phyloP scores from a whole-genome alignment of 1,140 invertebrate genomes.

The Aphidius gifuensis region DNA sequence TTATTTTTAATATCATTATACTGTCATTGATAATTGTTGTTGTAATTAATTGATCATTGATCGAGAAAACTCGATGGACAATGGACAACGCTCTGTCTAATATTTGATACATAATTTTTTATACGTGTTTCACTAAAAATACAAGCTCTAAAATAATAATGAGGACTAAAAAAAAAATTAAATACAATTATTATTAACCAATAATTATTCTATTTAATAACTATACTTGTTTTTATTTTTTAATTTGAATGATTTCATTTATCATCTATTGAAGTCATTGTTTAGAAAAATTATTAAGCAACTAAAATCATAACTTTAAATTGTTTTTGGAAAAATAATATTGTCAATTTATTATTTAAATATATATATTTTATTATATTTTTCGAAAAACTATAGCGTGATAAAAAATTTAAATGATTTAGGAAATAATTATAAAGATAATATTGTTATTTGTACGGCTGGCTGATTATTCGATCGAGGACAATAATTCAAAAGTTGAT shows the following conservation, averaged over 20 bases:
- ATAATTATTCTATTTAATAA: no score
- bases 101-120: no score
- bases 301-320: no score
- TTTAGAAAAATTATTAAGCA: no score
- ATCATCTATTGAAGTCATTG: no score
- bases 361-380: constrained; percentile 6
- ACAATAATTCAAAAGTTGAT: background rate
- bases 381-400: constrained; percentile 22
- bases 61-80: no score
- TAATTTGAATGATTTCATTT: no score
- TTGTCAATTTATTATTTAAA: background rate
- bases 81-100: no score
- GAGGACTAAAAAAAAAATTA: constrained; percentile 46
- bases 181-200: no score
- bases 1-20: constrained; percentile 23
- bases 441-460: constrained; percentile 20
- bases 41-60: background rate
- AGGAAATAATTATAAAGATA: constrained; percentile 22
- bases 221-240: no score
- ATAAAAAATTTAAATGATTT: constrained; percentile 31
- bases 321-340: no score
- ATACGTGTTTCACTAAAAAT: constrained; percentile 55
- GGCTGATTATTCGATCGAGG: constrained; percentile 20
- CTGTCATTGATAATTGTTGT: constrained; percentile 27
- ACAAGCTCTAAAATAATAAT: constrained; percentile 60